Evolutionary conservation across 2,797 vertebrate species (phyloP), one percentile per base, ranked within the genome.

Genomic region (Platalea minor): DNA sequence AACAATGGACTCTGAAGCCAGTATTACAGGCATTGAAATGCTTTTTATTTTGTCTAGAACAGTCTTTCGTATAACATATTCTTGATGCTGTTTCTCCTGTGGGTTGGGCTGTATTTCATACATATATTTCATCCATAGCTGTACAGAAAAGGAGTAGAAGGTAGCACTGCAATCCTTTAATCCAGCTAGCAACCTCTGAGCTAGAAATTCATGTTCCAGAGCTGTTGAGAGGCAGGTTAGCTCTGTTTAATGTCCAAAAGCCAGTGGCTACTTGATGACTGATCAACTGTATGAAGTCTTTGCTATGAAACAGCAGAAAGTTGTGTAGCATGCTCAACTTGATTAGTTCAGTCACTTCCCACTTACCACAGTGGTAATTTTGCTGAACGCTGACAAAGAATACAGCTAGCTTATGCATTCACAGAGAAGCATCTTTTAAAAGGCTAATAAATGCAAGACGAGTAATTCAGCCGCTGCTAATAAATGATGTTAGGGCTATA

Each of bases 371-470:
- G 73, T 41, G 28, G 56, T 67, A 50, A 43, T 84, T 70, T 80
- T 96, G 91, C 83, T 95, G 96, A 93, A 91, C 33, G 39, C 25
- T 95, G 87, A 85, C 89, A 85, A 60, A 94, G 69, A 93, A 83
- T 48, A 65, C 23, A 77, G 28, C 28, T 43, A 63, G 33, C 54
- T 95, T 93, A 82, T 64, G 76, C 53, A 46, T 53, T 88, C 69
- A 77, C 16, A 91, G 75, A 89, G 48, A 91, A 39, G 76, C 51
- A 63, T 92, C 85, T 96, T 91, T 63, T 23, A 5, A 91, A 95
- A 93, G 92, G 85, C 67, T 95, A 95, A 96, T 91, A 95, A 96
- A 88, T 64, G 53, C 28, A 67, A 54, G 89, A 80, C 85, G 81
- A 79, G 60, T 87, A 92, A 80, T 79, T 96, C 85, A 70, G 56